Base-by-base conservation (phyloP, 2,113 vertebrate genomes). In the Cinclus mexicanus region DNA sequence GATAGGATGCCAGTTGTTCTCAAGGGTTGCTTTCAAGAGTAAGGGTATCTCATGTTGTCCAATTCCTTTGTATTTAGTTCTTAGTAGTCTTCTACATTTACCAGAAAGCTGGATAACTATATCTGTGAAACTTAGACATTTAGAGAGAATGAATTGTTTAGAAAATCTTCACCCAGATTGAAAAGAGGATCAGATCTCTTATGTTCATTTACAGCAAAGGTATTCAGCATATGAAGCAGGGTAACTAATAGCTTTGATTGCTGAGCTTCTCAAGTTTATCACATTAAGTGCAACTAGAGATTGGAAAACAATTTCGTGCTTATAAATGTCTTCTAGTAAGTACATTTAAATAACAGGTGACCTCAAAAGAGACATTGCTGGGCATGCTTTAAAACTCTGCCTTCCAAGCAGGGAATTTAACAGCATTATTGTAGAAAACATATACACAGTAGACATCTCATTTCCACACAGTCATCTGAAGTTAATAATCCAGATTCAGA, bases 61-160 rank as follows among this genome's bases (percentile, higher is more conserved):
- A 67, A 3, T 74, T 77, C 59, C 47, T 91, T 91, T 71, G 52
- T 53, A 44, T 83, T 80, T 72, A 67, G 71, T 47, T 77, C 67
- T 65, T 59, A 85, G 23, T 46, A 42, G 42, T n/a, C 67, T 63
- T 80, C 78, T 80, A 42, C 31, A 42, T 37, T 90, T 88, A 83
- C 70, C 52, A 74, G 46, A 75, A 83, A 89, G 35, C 24, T 91
- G 63, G 10, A 50, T 86, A 82, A 69, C 25, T 50, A 0, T 44
- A 65, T 50, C 68, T 92, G 60, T 82, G 87, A 87, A 93, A 95
- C 21, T n/a, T 53, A 87, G 87, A 91, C 63, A 56, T 52, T 28
- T 72, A 20, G 37, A 94, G 71, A 79, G 85, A 86, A 91, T 63
- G 59, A 72, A 46, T 70, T 16, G 6, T 59, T 65, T 49, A 35